Evolutionary conservation across 2,113 vertebrate species (phyloP), one percentile per base, ranked within the genome.

Genomic region (Tetraodon nigroviridis): DNA sequence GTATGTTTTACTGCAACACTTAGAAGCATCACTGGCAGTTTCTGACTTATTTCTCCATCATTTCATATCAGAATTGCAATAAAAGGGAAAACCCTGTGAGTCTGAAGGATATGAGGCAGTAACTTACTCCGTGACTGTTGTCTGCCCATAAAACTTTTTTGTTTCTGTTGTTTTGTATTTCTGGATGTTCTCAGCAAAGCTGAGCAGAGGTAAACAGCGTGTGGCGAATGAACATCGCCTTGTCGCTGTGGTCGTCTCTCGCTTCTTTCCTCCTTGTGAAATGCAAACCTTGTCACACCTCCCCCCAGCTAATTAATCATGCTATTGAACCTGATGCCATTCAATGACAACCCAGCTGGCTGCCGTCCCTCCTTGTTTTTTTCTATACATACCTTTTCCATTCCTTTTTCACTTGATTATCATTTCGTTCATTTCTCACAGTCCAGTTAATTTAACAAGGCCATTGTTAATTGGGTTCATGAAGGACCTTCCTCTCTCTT

Each of bases 241-340:
- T 27, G 54, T 40, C 61, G 50, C 73, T 69, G 32, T 37, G 32
- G 27, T 52, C 55, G 54, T 69, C n/a, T 1, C 4, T 1, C 4
- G 21, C 49, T 67, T 56, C 17, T 44, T 29, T 18, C 17, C 42
- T 44, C 42, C 41, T 49, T 78, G 61, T 52, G 50, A 76, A 70
- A 70, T 59, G 58, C 49, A 60, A 62, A 75, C 77, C n/a, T 21
- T 64, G 77, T 85, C 81, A 18, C 78, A 57, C 73, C 73, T 73
- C 61, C 55, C 65, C 68, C 75, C 83, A 80, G 79, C 79, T 80
- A 75, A 84, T 82, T 82, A 81, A 81, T 88, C 78, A 80, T 24
- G 14, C 64, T 64, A 82, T 78, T 64, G 72, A 71, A 84, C 78
- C 75, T 69, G 61, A 67, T 24, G 80, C 58, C 65, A 64, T 58